Evolutionary conservation across 1,140 invertebrate genomes (phyloP).

Genomic region (Aricia agestis): DNA sequence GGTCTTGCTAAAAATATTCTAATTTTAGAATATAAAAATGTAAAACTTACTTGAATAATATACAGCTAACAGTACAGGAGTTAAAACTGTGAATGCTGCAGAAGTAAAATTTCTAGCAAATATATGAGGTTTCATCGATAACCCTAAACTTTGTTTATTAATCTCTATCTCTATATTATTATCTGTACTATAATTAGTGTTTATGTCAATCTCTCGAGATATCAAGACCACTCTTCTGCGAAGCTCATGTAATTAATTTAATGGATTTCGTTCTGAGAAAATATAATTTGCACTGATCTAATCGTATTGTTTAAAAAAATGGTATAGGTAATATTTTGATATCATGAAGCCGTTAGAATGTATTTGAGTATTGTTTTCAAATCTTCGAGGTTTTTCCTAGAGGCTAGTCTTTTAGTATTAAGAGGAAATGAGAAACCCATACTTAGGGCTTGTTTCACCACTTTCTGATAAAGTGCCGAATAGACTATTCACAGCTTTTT

Average conservation of each 20-base stretch:
- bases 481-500: too few species aligned
- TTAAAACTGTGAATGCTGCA: neutral
- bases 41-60: neutral
- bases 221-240: neutral
- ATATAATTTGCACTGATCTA: neutral
- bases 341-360: too few species aligned
- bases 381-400: too few species aligned
- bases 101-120: neutral
- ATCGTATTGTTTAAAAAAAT: neutral
- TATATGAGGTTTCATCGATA: neutral
- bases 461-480: too few species aligned
- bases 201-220: neutral
- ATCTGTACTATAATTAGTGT: neutral
- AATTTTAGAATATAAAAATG: neutral
- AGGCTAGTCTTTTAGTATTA: too few species aligned
- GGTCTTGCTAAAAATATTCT: too few species aligned
- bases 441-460: too few species aligned
- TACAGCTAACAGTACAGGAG: neutral
- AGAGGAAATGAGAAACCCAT: too few species aligned
- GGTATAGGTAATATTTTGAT: too few species aligned
- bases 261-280: neutral
- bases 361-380: too few species aligned
- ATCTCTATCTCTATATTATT: neutral
- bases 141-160: constrained; percentile 6
- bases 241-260: neutral